Percentiles rank a stretch among this genome's conserved stretches.
These are phyloP conservation scores for Thereva nobilitata DNA, from an alignment of 2,888 invertebrate genomes.

Conservation along the genomic window DNA sequence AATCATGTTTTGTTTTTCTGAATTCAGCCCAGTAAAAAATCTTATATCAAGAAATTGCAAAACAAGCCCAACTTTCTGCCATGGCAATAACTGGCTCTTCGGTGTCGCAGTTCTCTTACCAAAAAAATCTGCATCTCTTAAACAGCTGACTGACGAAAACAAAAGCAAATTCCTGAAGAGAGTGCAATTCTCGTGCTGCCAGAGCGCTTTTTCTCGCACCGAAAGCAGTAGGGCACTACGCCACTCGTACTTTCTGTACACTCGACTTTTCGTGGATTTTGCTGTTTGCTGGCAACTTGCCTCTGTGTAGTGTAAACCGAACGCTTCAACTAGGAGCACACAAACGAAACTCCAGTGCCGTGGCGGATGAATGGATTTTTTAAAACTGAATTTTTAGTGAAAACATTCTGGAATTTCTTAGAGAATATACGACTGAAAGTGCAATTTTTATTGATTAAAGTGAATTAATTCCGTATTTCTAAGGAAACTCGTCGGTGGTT, in stretches of 20 bases:
- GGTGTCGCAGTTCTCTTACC: no score
- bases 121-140: neutral
- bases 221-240: neutral
- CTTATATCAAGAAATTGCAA: no score
- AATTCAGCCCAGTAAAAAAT: no score
- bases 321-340: neutral
- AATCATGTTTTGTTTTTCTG: no score
- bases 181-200: neutral
- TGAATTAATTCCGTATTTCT: neutral
- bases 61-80: no score
- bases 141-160: conserved; percentile 19
- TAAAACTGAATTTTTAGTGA: conserved; percentile 3
- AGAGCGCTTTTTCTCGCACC: conserved; percentile 7
- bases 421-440: neutral
- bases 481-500: neutral
- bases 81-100: no score
- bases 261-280: no score
- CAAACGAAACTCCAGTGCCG: conserved; percentile 1
- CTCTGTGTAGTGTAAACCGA: no score
- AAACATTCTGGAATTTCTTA: conserved; percentile 10
- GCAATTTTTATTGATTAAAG: neutral
- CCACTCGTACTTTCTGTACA: no score
- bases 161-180: conserved; percentile 2
- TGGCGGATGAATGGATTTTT: conserved; percentile 2
- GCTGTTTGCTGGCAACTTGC: no score